These are phyloP conservation scores for Trachythela sp. DNA, from an alignment of 64 coral and sea anemone species.

Conservation along the genomic window DNA sequence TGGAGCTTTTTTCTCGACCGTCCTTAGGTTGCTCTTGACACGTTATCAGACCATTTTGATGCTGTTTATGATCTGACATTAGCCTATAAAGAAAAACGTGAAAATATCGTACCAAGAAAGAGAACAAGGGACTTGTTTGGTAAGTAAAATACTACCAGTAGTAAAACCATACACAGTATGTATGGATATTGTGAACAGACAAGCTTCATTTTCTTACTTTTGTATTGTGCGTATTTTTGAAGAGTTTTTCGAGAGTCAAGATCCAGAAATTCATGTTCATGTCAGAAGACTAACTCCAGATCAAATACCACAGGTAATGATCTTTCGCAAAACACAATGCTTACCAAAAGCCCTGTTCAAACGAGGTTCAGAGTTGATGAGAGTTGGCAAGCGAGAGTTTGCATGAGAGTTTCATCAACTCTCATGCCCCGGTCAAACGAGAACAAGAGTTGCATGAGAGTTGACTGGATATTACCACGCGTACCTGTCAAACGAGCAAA, in stretches of 20 bases:
- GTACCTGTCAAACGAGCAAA: too few species aligned
- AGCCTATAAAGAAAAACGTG: constrained; percentile 57
- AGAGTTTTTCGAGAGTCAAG: constrained; percentile 41
- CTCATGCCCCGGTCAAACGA: too few species aligned
- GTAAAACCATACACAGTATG: neutral
- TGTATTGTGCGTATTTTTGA: neutral
- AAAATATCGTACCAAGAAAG: constrained; percentile 52
- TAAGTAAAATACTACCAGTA: neutral
- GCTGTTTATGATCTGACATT: constrained; percentile 94
- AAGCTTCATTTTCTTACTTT: neutral
- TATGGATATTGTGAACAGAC: neutral
- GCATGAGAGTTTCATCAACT: too few species aligned
- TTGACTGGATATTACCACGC: too few species aligned
- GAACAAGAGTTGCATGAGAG: too few species aligned
- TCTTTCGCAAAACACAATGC: neutral
- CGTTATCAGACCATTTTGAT: constrained; percentile 71
- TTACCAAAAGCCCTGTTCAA: too few species aligned
- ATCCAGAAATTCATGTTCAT: constrained; percentile 11
- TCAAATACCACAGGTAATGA: constrained; percentile 76
- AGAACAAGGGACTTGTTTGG: constrained; percentile 58
- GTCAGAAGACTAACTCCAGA: neutral
- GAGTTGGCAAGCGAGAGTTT: too few species aligned
- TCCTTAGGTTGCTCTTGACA: constrained; percentile 67
- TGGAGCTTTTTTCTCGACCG: constrained; percentile 19
- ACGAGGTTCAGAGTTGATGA: too few species aligned